Base-by-base conservation (phyloP, 2,888 invertebrate genomes). In the Acrobasis suavella region DNA sequence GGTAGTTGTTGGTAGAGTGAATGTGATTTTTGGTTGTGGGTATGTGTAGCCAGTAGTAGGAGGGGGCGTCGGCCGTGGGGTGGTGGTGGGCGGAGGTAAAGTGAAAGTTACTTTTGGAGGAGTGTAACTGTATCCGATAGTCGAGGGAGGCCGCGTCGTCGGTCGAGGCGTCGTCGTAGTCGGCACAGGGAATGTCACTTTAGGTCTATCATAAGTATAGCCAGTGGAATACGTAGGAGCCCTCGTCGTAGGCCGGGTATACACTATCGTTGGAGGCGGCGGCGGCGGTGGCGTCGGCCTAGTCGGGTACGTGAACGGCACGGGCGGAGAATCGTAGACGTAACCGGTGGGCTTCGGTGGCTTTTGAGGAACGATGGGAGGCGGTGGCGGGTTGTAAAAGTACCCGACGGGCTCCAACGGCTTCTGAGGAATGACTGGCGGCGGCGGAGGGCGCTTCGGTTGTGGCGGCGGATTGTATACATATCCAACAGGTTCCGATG, bases 391-490 rank as follows among this genome's bases (percentile, higher is more conserved):
- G 15, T 64, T 12, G 42, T 66, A 64, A 5, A 59, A 62, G 14
- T 55, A 55, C 3, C 55, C 55, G 6, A 46, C 46, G n/a, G 46
- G 46, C n/a, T 46, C n/a, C 6, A 7, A 46, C 46, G 46, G 46
- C 46, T n/a, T 52, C n/a, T 32, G 63, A 49, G 60, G 70, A 55
- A 59, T 67, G 6, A 62, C 62, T 2, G 67, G 63, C 1, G 72
- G 68, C 12, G 67, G 72, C 9, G 77, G 76, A 5, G 80, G 79
- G 2, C 22, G 22, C 22, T 54, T 61, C 10, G 68, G 64, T 12
- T 60, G 64, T 42, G 42, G 42, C 8, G 62, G 67, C 54, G 64
- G 42, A 15, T 64, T 12, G 42, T 66, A 64, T 3, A 59, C 64
- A 10, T 55, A 55, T 38, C 55, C 55, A 2, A 46, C 46, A 46